A percentile compares a stretch with the other conserved stretches of the same genome.
Evolutionary conservation across 2,113 vertebrate genomes (phyloP).

Genomic region (Corythornis vintsioides): DNA sequence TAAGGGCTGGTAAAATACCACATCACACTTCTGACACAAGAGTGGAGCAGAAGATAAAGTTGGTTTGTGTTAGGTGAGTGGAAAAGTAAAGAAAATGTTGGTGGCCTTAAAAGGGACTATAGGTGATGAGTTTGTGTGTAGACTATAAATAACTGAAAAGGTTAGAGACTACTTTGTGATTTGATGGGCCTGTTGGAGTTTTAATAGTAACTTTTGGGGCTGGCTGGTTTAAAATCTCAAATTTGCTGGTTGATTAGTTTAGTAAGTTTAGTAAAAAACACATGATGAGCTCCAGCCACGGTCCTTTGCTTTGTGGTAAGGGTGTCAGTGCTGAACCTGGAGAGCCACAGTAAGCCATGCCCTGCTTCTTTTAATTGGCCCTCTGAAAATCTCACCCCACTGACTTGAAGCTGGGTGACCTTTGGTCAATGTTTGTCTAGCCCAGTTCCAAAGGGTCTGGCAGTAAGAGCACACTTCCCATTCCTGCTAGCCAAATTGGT

Average conservation of each 20-base stretch:
- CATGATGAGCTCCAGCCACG: fast-evolving
- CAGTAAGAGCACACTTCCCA: conserved; percentile 13
- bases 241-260: neutral
- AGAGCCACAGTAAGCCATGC: neutral
- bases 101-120: neutral
- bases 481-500: conserved; percentile 13
- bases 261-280: neutral
- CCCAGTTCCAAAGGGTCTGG: neutral
- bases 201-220: neutral
- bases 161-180: neutral
- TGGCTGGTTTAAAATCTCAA: neutral
- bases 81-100: neutral
- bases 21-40: neutral
- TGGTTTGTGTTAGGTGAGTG: neutral
- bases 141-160: neutral
- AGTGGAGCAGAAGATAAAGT: conserved; percentile 31
- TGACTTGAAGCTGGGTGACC: neutral
- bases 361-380: neutral
- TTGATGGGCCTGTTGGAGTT: neutral
- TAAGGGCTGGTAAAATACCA: neutral
- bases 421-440: neutral
- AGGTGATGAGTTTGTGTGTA: neutral
- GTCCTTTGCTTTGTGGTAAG: neutral
- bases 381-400: neutral
- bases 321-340: neutral